Evolutionary conservation across 2,888 invertebrate genomes (phyloP).

Genomic region (Anorthoa munda): DNA sequence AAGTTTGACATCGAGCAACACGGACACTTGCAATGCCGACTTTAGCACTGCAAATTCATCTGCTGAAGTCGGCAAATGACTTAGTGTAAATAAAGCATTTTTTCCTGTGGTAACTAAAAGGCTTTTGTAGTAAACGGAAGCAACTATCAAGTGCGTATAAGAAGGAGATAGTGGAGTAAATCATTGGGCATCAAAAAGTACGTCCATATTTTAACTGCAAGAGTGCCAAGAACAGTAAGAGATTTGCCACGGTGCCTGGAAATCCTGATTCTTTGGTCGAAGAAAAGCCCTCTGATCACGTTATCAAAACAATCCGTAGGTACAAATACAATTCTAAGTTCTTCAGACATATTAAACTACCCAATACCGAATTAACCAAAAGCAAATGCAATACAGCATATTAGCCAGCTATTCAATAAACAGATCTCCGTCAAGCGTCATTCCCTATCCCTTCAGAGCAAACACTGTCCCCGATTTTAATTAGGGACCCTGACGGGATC

Average conservation of each 20-base stretch:
- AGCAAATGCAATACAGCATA: constrained; percentile 20
- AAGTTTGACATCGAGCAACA: not conserved
- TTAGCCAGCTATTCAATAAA: constrained; percentile 42
- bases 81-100: not conserved
- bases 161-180: no score
- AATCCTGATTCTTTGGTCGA: no score
- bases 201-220: no score
- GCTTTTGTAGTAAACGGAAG: not conserved
- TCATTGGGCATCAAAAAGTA: no score
- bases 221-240: no score
- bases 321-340: not conserved
- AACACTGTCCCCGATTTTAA: constrained; percentile 63
- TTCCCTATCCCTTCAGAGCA: constrained; percentile 46
- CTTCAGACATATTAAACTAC: not conserved
- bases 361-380: not conserved
- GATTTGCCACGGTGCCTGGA: no score
- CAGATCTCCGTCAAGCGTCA: constrained; percentile 36
- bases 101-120: not conserved
- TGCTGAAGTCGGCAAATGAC: not conserved
- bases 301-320: not conserved
- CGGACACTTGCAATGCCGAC: not conserved
- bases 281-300: not conserved
- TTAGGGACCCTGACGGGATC: constrained; percentile 46
- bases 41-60: not conserved
- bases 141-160: not conserved